Conservation (phyloP, 2,888 invertebrate genomes). For the Nephrotoma appendiculata region DNA sequence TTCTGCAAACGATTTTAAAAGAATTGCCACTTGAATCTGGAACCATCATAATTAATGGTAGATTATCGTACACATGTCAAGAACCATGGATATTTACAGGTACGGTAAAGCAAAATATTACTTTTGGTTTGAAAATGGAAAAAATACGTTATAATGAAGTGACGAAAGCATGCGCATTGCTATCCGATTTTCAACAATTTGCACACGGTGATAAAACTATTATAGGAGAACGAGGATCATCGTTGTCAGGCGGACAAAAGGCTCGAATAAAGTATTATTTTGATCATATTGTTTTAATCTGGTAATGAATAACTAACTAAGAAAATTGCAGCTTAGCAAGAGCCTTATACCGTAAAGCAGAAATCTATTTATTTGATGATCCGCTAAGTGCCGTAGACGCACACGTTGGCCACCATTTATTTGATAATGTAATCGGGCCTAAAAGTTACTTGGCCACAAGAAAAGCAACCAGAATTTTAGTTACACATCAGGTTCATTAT, state of each 20-base stretch:
- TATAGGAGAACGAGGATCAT: slow-evolving; percentile 43
- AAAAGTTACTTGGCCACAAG: slow-evolving; percentile 34
- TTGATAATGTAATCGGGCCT: slow-evolving; percentile 45
- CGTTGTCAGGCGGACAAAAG: slow-evolving; percentile 54
- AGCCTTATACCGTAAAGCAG: slow-evolving; percentile 36
- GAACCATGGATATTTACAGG: slow-evolving; percentile 74
- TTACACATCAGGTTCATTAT: slow-evolving; percentile 63
- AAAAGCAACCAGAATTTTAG: slow-evolving; percentile 48
- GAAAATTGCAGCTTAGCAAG: slow-evolving; percentile 14
- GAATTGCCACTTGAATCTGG: slow-evolving; percentile 47
- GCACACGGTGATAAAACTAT: slow-evolving; percentile 40
- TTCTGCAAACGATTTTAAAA: slow-evolving; percentile 53
- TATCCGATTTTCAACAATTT: slow-evolving; percentile 37
- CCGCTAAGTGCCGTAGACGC: slow-evolving; percentile 62
- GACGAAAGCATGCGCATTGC: slow-evolving; percentile 31
- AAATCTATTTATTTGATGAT: slow-evolving; percentile 60
- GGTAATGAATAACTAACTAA: neutral
- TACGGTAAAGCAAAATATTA: slow-evolving; percentile 68
- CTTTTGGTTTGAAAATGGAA: slow-evolving; percentile 46
- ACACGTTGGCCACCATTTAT: slow-evolving; percentile 54
- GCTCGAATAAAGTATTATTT: slow-evolving; percentile 37
- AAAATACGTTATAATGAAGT: slow-evolving; percentile 26
- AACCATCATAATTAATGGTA: slow-evolving; percentile 43
- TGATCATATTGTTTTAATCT: no score
- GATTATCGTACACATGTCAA: slow-evolving; percentile 61